A percentile compares a stretch with the other conserved stretches of the same genome.
phyloP scores from a whole-genome alignment of 2,797 vertebrate species.

The Pyrrhura leucotis region DNA sequence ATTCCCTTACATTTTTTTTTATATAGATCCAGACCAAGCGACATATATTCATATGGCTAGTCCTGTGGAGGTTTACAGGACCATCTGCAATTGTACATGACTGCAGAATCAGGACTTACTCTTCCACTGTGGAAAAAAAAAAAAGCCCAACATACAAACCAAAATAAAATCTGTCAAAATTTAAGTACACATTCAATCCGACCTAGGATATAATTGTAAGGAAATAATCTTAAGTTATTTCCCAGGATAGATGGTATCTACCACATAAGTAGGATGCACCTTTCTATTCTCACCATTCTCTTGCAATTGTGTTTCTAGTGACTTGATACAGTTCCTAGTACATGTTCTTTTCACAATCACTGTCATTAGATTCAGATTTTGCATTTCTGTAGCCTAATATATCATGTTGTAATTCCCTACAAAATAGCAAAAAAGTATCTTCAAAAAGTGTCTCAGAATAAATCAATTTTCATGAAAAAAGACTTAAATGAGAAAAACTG shows the following conservation, averaged over 20 bases:
- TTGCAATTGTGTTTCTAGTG: neutral
- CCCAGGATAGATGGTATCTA: neutral
- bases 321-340: neutral
- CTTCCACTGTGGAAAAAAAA: neutral
- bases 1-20: neutral
- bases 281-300: neutral
- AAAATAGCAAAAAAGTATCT: neutral
- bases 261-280: neutral
- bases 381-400: slow-evolving; percentile 10
- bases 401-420: neutral
- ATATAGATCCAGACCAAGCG: neutral
- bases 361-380: neutral
- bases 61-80: neutral
- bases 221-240: neutral
- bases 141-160: neutral
- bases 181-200: neutral
- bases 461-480: neutral
- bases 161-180: neutral
- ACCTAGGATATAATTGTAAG: neutral
- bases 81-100: neutral
- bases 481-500: neutral
- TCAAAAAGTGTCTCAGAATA: neutral
- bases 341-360: slow-evolving; percentile 1
- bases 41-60: neutral
- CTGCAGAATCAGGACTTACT: neutral